Conservation (phyloP, 2,888 invertebrate species). For the Acronicta alni region DNA sequence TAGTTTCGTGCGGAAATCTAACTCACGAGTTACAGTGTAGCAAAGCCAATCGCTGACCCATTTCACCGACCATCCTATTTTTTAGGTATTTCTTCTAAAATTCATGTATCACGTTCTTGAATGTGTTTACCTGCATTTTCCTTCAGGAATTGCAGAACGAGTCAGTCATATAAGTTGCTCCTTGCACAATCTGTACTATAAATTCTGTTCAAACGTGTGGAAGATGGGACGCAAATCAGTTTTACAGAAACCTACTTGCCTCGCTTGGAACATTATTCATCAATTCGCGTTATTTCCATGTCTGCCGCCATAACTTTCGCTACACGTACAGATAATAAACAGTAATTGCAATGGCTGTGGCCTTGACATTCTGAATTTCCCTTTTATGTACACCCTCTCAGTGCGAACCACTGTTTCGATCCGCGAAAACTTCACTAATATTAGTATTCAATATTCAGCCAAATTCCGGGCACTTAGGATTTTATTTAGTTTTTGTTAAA, state of each 20-base stretch:
- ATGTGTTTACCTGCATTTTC: too few species aligned
- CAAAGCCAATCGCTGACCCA: too few species aligned
- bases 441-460: too few species aligned
- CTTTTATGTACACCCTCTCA: not conserved
- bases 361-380: slow-evolving; percentile 37
- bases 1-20: too few species aligned
- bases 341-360: slow-evolving; percentile 31
- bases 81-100: too few species aligned
- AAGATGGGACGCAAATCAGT: slow-evolving; percentile 14
- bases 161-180: not conserved
- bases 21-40: too few species aligned
- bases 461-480: too few species aligned
- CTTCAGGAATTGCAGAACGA: too few species aligned
- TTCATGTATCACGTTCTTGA: too few species aligned
- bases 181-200: not conserved
- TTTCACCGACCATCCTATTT: too few species aligned
- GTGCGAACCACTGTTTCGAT: not conserved
- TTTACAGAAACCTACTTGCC: not conserved
- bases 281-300: slow-evolving; percentile 27
- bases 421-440: slow-evolving; percentile 15
- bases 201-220: not conserved
- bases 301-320: slow-evolving; percentile 18
- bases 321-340: slow-evolving; percentile 22
- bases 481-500: too few species aligned
- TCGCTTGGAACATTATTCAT: slow-evolving; percentile 1